Evolutionary conservation across 64 coral and sea anemone genomes (phyloP).

Genomic region (Montipora foliosa): DNA sequence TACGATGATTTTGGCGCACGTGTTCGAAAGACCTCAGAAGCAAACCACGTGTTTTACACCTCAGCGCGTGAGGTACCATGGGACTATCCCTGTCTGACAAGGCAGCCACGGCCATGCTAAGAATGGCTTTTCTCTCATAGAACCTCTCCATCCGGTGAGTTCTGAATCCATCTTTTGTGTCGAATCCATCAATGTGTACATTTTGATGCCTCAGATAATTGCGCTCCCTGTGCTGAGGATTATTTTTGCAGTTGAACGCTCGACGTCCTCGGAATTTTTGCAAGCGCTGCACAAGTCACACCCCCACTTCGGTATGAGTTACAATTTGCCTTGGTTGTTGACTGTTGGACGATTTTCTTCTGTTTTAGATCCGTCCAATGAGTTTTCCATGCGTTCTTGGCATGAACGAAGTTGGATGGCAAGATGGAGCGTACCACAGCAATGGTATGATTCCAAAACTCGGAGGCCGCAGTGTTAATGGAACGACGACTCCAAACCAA

Average conservation of each 20-base stretch:
- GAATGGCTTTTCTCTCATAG: slow-evolving; percentile 88
- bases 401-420: slow-evolving; percentile 99
- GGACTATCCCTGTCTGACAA: slow-evolving; percentile 86
- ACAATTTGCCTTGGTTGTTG: slow-evolving; percentile 64
- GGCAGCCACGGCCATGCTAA: slow-evolving; percentile 96
- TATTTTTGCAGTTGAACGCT: slow-evolving; percentile 67
- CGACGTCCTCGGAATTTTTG: slow-evolving; percentile 67
- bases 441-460: slow-evolving; percentile 94
- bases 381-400: slow-evolving; percentile 99
- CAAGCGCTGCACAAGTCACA: slow-evolving; percentile 97
- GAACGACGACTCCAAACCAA: slow-evolving; percentile 76
- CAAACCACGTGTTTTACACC: slow-evolving; percentile 94
- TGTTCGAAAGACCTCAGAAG: slow-evolving; percentile 71
- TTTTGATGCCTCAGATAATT: slow-evolving; percentile 49
- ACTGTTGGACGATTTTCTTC: slow-evolving; percentile 62
- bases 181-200: slow-evolving; percentile 28
- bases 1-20: slow-evolving; percentile 7
- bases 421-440: slow-evolving; percentile 93
- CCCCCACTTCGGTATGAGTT: slow-evolving; percentile 74
- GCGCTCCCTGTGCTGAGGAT: background rate
- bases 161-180: slow-evolving; percentile 76
- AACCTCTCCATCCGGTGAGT: slow-evolving; percentile 91
- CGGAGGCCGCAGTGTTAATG: slow-evolving; percentile 83
- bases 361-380: slow-evolving; percentile 99
- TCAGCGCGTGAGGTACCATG: slow-evolving; percentile 62